Conservation (phyloP, 2,888 invertebrate genomes). For the Metallyticus violacea region DNA sequence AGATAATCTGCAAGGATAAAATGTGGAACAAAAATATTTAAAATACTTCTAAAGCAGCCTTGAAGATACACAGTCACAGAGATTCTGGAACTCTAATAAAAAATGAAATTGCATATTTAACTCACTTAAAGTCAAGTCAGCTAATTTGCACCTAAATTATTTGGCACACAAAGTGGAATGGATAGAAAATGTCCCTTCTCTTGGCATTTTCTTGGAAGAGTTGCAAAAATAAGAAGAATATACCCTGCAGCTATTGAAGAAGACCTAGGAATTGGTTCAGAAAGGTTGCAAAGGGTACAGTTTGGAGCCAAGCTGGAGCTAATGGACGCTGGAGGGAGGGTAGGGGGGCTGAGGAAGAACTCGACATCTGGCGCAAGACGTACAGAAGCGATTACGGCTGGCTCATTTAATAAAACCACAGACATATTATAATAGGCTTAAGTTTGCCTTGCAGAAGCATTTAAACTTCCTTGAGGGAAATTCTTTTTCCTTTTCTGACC, state of each 20-base stretch:
- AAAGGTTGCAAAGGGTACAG: neutral
- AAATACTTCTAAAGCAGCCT: no score
- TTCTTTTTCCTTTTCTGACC: neutral
- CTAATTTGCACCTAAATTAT: neutral
- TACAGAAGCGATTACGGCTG: slow-evolving; percentile 5
- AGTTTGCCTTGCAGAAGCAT: neutral
- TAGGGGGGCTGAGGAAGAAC: neutral
- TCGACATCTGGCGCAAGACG: slow-evolving; percentile 9
- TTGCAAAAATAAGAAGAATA: neutral
- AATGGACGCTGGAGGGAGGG: neutral
- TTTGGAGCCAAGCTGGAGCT: neutral
- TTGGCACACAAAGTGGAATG: neutral
- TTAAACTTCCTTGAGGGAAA: neutral
- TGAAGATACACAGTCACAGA: no score
- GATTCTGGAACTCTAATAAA: no score
- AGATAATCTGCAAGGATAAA: no score
- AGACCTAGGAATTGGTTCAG: neutral
- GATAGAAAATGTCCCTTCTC: neutral
- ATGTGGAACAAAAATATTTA: no score
- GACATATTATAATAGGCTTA: slow-evolving; percentile 10
- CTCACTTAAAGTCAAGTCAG: no score
- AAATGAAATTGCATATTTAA: no score
- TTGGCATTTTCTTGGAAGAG: no score
- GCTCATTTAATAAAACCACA: slow-evolving; percentile 13
- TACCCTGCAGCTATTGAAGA: neutral